A percentile compares a stretch with the other conserved stretches of the same genome.
Conservation (phyloP, 2,888 invertebrate genomes). For the Arenicola marina region DNA sequence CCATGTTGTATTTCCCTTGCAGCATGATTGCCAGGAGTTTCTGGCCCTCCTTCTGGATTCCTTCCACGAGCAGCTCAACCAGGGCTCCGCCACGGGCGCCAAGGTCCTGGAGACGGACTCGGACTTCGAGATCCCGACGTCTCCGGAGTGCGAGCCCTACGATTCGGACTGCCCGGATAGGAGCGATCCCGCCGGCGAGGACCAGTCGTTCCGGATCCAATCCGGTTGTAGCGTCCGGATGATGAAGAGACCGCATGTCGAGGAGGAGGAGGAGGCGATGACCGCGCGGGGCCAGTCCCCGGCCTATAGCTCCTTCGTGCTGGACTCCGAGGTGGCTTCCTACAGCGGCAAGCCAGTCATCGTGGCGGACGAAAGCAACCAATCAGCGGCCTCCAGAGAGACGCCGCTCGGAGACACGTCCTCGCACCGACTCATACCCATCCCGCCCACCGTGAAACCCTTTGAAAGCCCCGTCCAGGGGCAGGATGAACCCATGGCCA, state of each 20-base stretch:
- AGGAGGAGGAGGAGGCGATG: not conserved
- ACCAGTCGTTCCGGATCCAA: not conserved
- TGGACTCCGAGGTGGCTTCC: too few species aligned
- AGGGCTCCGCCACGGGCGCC: not conserved
- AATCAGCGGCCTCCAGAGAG: too few species aligned
- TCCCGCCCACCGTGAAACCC: too few species aligned
- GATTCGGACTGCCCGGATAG: not conserved
- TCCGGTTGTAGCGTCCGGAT: not conserved
- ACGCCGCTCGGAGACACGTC: too few species aligned
- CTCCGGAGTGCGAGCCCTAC: not conserved
- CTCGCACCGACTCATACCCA: too few species aligned
- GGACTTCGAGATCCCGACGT: not conserved
- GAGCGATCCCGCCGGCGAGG: not conserved
- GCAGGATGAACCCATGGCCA: too few species aligned
- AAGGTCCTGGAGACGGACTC: not conserved
- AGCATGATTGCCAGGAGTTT: constrained; percentile 74
- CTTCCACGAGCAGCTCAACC: constrained; percentile 68
- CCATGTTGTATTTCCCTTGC: constrained; percentile 21
- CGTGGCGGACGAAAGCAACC: too few species aligned
- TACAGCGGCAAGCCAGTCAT: too few species aligned
- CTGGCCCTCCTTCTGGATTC: constrained; percentile 69
- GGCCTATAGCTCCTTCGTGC: too few species aligned
- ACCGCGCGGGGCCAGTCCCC: too few species aligned
- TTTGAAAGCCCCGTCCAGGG: too few species aligned
- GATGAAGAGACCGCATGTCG: not conserved